Base-by-base conservation (phyloP, 2,888 invertebrate genomes). In the Hypolimnas misippus region DNA sequence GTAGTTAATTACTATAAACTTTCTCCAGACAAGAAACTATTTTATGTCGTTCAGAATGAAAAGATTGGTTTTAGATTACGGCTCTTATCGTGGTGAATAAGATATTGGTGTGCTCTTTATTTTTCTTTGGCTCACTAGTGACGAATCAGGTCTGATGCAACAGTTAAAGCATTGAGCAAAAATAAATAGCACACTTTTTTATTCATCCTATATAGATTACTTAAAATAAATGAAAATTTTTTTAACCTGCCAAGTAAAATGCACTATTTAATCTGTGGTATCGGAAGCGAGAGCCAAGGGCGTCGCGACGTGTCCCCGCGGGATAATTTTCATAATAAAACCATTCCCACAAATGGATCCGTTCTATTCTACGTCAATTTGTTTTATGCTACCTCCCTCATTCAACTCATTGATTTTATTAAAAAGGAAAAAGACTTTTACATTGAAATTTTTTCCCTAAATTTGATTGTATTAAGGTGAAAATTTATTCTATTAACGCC, bases 321-420 rank as follows among this genome's bases (percentile, higher is more conserved):
- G 73, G 62, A 71, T 79, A 75, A 84, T 87, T 86, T 87, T 87
- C 84, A 87, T 87, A 86, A 86, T 87, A 86, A 85, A 85, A 83
- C 82, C 83, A 84, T 86, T 80, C 73, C 74, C 74, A 77, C 83
- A 86, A 86, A 84, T 83, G 81, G 82, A 77, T 81, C 80, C 80
- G 68, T 72, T 76, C 74, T 77, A 61, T 62, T 61, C 58, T 46
- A 33, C 59, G 60, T 76, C 83, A 84, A 86, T 86, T 85, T 83
- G 78, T 79, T 82, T 79, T 77, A 76, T 73, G 73, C 52, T 71
- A 73, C 73, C 68, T 72, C 67, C 70, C 73, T 68, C 67, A 62
- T 66, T 61, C 58, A 65, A 69, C 65, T 77, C 75, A 83, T 82
- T 80, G 78, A 81, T 79, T 81, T 75, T 52, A 44, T 35, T 19